These are phyloP conservation scores for Gonioctena quinquepunctata DNA, from an alignment of 1,140 invertebrate genomes.

Conservation along the genomic window DNA sequence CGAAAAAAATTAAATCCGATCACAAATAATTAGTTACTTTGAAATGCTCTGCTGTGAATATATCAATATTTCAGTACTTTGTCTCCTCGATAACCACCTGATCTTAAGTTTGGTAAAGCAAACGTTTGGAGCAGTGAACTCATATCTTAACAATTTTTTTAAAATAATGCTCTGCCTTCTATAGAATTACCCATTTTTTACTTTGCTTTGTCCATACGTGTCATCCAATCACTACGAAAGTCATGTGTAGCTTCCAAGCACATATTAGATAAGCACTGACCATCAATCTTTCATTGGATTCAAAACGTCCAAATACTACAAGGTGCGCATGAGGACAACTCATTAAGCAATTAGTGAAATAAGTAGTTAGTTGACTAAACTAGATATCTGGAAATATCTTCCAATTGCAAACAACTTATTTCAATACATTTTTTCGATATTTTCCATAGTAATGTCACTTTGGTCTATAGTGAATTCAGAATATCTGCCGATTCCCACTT, in stretches of 20 bases:
- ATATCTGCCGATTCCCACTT: too few relatives aligned
- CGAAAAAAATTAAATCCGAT: conserved; percentile 8
- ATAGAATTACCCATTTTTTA: conserved; percentile 46
- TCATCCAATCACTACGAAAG: conserved; percentile 32
- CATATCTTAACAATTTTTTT: conserved; percentile 45
- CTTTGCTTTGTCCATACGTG: conserved; percentile 48
- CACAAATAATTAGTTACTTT: too few relatives aligned
- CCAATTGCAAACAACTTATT: too few relatives aligned
- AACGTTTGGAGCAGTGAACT: conserved; percentile 21
- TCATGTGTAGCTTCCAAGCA: conserved; percentile 33
- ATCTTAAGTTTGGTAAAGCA: conserved; percentile 28
- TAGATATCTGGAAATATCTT: too few relatives aligned
- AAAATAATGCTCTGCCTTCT: conserved; percentile 42
- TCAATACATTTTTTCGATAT: too few relatives aligned
- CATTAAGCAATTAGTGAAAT: too few relatives aligned
- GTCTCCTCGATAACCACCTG: not conserved
- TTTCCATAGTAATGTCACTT: too few relatives aligned
- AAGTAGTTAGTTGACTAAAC: too few relatives aligned
- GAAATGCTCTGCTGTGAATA: too few relatives aligned
- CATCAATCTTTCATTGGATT: conserved; percentile 30
- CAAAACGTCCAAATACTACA: conserved; percentile 43
- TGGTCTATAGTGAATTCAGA: too few relatives aligned
- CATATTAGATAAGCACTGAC: conserved; percentile 37
- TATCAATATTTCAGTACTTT: too few relatives aligned
- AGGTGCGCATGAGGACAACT: conserved; percentile 29